These are phyloP conservation scores for Felis chaus DNA, from an alignment of 2,113 vertebrate genomes.

Conservation along the genomic window DNA sequence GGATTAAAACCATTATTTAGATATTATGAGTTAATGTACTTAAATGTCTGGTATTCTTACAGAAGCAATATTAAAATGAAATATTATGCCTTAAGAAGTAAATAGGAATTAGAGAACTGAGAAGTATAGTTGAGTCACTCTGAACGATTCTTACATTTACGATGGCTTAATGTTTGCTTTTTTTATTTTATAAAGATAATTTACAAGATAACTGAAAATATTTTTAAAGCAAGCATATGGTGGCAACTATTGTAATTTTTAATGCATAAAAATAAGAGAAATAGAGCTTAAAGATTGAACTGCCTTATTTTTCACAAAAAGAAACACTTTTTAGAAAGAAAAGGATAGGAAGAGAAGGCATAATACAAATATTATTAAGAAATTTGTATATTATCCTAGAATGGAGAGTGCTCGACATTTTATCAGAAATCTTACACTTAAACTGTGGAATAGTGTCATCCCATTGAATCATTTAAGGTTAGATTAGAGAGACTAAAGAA, in stretches of 20 bases:
- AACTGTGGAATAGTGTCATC: not conserved
- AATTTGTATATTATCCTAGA: not conserved
- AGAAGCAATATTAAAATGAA: not conserved
- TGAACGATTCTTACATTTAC: not conserved
- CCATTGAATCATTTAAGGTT: not conserved
- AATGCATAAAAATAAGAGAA: not conserved
- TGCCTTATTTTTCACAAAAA: not conserved
- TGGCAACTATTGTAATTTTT: not conserved
- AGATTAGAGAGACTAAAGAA: not conserved
- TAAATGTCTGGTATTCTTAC: not conserved
- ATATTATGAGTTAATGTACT: not conserved
- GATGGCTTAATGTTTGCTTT: not conserved
- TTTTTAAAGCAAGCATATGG: not conserved
- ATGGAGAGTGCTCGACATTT: not conserved
- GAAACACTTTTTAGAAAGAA: not conserved
- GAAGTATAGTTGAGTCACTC: not conserved
- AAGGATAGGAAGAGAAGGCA: not conserved
- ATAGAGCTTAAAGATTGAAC: not conserved
- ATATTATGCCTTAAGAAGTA: not conserved
- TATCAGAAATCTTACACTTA: not conserved
- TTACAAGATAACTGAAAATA: not conserved
- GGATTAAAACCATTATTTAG: not conserved
- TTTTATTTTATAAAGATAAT: not conserved
- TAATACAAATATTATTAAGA: not conserved
- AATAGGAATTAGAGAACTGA: not conserved